Percentiles rank a stretch among this genome's conserved stretches.
These are phyloP conservation scores for Amphimallon solstitiale DNA, from an alignment of 2,888 invertebrate species.

Conservation along the genomic window DNA sequence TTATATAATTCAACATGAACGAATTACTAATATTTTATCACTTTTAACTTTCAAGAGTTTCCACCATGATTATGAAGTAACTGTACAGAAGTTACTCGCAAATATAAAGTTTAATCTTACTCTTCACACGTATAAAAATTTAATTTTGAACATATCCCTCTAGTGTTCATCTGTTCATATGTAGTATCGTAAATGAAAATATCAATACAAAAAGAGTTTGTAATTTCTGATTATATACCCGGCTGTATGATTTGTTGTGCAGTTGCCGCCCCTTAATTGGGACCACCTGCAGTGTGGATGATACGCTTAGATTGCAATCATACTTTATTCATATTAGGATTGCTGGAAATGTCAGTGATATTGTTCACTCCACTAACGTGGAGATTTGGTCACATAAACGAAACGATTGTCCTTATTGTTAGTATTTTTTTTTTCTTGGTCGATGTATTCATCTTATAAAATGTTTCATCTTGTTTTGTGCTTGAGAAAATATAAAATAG, in stretches of 20 bases:
- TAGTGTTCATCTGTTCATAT: too few relatives aligned
- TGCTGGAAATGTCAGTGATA: slow-evolving; percentile 24
- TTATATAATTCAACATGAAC: too few relatives aligned
- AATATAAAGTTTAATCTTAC: too few relatives aligned
- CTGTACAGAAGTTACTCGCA: too few relatives aligned
- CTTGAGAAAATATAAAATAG: too few relatives aligned
- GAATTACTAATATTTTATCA: too few relatives aligned
- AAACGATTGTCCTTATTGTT: slow-evolving; percentile 12
- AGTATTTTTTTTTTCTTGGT: not conserved
- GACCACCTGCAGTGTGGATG: slow-evolving; percentile 54
- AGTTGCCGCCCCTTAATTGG: slow-evolving; percentile 56
- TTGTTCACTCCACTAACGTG: slow-evolving; percentile 15
- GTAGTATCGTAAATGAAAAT: slow-evolving; percentile 14
- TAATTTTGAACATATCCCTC: too few relatives aligned
- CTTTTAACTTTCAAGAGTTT: too few relatives aligned
- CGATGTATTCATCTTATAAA: not conserved
- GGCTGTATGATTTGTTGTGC: slow-evolving; percentile 54
- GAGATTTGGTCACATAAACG: slow-evolving; percentile 23
- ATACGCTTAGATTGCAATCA: slow-evolving; percentile 58
- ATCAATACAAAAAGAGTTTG: slow-evolving; percentile 35
- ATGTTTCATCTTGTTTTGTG: slow-evolving; percentile 4
- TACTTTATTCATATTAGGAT: slow-evolving; percentile 58
- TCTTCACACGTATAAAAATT: too few relatives aligned
- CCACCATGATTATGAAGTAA: too few relatives aligned
- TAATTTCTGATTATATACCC: slow-evolving; percentile 24